Evolutionary conservation across 2,888 invertebrate species (phyloP).

Genomic region (Abscondita cerata): DNA sequence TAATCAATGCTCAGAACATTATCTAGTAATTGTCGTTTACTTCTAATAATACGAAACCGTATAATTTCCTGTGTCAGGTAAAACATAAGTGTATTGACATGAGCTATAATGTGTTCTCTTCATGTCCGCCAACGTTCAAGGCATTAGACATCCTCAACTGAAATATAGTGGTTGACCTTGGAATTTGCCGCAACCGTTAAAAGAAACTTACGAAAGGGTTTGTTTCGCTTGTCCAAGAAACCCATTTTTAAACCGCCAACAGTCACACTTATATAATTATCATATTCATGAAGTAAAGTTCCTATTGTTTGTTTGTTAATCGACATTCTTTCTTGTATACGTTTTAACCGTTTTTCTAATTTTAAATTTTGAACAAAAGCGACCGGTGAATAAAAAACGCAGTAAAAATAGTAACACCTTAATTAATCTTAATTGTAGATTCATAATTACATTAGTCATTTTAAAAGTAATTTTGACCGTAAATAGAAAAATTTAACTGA

Average conservation of each 20-base stretch:
- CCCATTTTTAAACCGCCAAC: slow-evolving; percentile 38
- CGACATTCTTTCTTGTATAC: background rate
- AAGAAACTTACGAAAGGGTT: slow-evolving; percentile 28
- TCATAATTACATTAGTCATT: too few species aligned
- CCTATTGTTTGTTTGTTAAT: slow-evolving; percentile 18
- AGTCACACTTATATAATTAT: slow-evolving; percentile 27
- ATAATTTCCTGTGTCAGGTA: slow-evolving; percentile 4
- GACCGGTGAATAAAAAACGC: too few species aligned
- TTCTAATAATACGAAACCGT: background rate
- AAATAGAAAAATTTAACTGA: too few species aligned
- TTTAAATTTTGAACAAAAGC: background rate
- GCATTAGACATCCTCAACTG: slow-evolving; percentile 16
- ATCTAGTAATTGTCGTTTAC: too few species aligned
- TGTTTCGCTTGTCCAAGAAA: slow-evolving; percentile 39
- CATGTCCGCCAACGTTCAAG: slow-evolving; percentile 15
- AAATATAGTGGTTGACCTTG: slow-evolving; percentile 24
- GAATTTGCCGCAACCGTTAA: slow-evolving; percentile 24
- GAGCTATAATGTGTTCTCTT: slow-evolving; percentile 3
- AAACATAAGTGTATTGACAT: background rate
- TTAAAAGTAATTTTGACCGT: too few species aligned
- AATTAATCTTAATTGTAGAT: too few species aligned
- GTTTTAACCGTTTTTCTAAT: background rate
- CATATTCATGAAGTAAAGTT: slow-evolving; percentile 35
- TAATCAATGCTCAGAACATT: too few species aligned
- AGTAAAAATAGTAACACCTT: too few species aligned